phyloP scores from a whole-genome alignment of 1,140 invertebrate species.

The Solen grandis region DNA sequence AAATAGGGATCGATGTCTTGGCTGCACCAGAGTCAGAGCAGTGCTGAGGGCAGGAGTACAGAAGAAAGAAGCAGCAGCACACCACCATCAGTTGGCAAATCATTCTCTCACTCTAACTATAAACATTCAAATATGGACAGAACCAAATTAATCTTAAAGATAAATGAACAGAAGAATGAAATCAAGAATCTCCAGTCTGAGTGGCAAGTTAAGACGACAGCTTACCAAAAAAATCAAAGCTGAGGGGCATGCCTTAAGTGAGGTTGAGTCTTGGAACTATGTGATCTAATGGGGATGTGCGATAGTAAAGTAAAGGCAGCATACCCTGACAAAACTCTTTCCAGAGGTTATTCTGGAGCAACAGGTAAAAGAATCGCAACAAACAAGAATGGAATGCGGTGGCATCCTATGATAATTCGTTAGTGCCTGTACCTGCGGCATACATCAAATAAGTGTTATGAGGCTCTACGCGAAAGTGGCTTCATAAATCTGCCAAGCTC shows the following conservation, averaged over 20 bases:
- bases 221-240: background rate
- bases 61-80: no score
- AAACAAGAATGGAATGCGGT: slow-evolving; percentile 49
- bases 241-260: background rate
- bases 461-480: slow-evolving; percentile 49
- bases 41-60: no score
- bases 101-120: background rate
- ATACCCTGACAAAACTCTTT: slow-evolving; percentile 28
- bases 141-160: background rate
- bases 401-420: slow-evolving; percentile 62
- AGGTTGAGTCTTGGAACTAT: background rate
- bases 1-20: no score
- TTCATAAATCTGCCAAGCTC: slow-evolving; percentile 56
- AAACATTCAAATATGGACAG: background rate
- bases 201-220: background rate
- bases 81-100: no score
- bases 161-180: slow-evolving; percentile 13
- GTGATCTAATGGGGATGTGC: slow-evolving; percentile 20
- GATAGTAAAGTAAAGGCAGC: slow-evolving; percentile 6
- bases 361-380: background rate
- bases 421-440: slow-evolving; percentile 51
- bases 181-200: slow-evolving; percentile 9
- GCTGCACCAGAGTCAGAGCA: no score
- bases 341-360: slow-evolving; percentile 45
- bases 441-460: slow-evolving; percentile 45